phyloP scores from a whole-genome alignment of 2,113 vertebrate species.

The Tragulus kanchil region DNA sequence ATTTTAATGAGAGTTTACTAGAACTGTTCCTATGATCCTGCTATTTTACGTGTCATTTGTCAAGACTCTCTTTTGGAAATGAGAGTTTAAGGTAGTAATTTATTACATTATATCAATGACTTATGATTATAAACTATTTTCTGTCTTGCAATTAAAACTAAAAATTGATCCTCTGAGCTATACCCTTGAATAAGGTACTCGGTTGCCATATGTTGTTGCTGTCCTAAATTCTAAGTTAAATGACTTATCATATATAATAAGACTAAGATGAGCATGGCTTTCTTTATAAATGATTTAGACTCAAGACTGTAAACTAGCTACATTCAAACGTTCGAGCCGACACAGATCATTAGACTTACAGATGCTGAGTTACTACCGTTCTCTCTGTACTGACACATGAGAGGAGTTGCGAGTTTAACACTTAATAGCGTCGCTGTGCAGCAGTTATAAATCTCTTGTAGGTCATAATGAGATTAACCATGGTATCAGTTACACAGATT shows the following conservation, averaged over 20 bases:
- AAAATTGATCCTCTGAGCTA: background rate
- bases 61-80: background rate
- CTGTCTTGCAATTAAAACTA: background rate
- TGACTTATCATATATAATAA: background rate
- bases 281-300: slow-evolving; percentile 27
- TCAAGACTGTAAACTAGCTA: background rate
- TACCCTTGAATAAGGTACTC: background rate
- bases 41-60: background rate
- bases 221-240: background rate
- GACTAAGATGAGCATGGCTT: background rate
- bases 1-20: background rate
- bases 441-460: background rate
- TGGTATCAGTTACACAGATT: background rate
- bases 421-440: background rate
- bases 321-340: background rate
- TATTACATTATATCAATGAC: background rate
- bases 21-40: background rate
- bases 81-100: background rate
- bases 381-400: background rate
- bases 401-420: background rate
- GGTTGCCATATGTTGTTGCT: background rate
- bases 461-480: background rate
- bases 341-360: background rate
- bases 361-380: background rate
- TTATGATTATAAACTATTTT: background rate